Evolutionary conservation across 2,113 vertebrate genomes (phyloP).

Genomic region (Muntiacus muntjak): DNA sequence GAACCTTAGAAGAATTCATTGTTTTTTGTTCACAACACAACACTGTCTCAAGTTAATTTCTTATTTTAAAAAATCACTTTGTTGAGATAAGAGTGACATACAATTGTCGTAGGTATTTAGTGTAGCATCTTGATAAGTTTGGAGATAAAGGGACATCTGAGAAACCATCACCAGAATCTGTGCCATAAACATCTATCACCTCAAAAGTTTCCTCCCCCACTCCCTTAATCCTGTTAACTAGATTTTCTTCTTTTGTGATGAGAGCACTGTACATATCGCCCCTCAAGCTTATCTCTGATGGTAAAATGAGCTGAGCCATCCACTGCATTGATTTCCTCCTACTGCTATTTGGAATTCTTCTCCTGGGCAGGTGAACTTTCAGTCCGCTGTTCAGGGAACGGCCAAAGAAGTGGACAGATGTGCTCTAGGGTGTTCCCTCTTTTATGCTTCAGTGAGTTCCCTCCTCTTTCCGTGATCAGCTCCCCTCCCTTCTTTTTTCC

Average conservation of each 20-base stretch:
- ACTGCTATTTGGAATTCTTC: fast-evolving
- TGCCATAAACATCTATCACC: not conserved
- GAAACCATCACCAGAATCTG: not conserved
- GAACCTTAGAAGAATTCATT: not conserved
- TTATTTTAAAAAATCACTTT: not conserved
- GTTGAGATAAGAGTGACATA: not conserved
- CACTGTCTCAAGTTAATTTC: not conserved
- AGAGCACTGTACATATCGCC: not conserved
- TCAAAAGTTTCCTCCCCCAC: not conserved
- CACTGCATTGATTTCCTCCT: too few species aligned
- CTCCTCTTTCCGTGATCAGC: not conserved
- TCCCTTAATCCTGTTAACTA: not conserved
- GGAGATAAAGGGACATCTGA: not conserved
- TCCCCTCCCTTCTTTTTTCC: fast-evolving
- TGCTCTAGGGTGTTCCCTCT: not conserved
- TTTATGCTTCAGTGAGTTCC: not conserved
- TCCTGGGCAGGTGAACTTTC: not conserved
- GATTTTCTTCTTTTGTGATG: not conserved
- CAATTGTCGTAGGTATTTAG: fast-evolving
- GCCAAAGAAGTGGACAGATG: not conserved
- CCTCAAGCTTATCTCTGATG: not conserved
- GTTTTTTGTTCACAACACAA: not conserved
- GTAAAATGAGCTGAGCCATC: not conserved
- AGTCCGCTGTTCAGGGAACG: fast-evolving
- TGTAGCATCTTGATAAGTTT: not conserved